Percentiles rank a stretch among this genome's conserved stretches.
These are phyloP conservation scores for Sarcoramphus papa DNA, from an alignment of 2,797 vertebrate species.

Conservation along the genomic window DNA sequence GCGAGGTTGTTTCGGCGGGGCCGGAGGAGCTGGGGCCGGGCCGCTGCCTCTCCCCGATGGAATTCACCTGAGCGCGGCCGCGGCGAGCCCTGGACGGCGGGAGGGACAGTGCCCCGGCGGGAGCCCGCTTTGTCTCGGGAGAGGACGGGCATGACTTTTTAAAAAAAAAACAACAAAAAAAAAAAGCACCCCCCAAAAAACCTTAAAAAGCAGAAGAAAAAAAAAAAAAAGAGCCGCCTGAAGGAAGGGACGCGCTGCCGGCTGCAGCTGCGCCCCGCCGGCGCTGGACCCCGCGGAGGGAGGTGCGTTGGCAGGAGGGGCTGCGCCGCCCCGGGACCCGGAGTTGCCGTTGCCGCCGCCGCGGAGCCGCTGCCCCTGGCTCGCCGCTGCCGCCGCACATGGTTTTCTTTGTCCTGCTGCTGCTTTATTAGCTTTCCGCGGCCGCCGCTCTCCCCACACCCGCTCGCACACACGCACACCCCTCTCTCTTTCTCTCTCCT, in stretches of 20 bases:
- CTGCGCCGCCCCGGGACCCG: slow-evolving; percentile 31
- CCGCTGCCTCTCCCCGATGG: slow-evolving; percentile 59
- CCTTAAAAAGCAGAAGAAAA: neutral
- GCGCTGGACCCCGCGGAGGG: neutral
- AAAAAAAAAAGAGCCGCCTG: neutral
- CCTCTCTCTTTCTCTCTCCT: neutral
- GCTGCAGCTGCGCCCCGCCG: neutral
- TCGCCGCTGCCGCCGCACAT: slow-evolving; percentile 74
- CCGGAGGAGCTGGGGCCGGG: neutral
- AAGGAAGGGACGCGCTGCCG: neutral
- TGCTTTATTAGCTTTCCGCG: neutral
- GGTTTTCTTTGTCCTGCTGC: slow-evolving; percentile 86
- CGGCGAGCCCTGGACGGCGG: slow-evolving; percentile 42
- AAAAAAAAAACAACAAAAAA: neutral
- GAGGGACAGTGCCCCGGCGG: neutral
- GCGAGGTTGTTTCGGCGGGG: neutral
- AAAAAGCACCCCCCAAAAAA: neutral
- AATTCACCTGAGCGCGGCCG: slow-evolving; percentile 71
- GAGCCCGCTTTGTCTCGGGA: slow-evolving; percentile 2
- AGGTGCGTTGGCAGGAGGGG: neutral
- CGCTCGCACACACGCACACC: neutral
- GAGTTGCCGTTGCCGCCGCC: neutral
- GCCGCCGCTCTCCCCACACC: neutral
- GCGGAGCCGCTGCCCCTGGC: neutral
- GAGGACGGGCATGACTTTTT: slow-evolving; percentile 24